Conservation (phyloP, 1,140 invertebrate genomes). For the Drosophila asahinai region DNA sequence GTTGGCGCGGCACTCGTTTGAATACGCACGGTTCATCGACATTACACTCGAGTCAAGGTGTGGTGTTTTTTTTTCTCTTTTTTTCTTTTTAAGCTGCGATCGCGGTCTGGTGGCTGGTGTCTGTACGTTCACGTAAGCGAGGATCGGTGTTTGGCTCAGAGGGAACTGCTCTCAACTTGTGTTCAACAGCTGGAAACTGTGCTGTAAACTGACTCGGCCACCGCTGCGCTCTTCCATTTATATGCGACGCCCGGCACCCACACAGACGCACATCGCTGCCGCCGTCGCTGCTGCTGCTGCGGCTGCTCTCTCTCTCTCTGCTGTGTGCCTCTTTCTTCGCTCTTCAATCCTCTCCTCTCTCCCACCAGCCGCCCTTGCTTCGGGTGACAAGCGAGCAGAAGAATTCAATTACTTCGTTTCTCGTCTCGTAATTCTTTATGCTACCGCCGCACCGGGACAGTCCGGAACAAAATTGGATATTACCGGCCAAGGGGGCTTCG, state of each 20-base stretch:
- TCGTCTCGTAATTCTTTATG: slow-evolving; percentile 47
- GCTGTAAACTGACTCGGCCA: slow-evolving; percentile 60
- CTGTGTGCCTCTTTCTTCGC: slow-evolving; percentile 27
- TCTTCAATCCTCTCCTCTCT: slow-evolving; percentile 28
- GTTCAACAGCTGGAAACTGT: slow-evolving; percentile 82
- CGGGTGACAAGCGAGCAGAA: slow-evolving; percentile 36
- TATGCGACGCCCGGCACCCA: slow-evolving; percentile 42
- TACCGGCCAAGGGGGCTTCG: slow-evolving; percentile 26
- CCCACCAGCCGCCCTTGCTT: slow-evolving; percentile 12
- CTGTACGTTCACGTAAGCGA: slow-evolving; percentile 26
- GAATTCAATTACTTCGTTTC: slow-evolving; percentile 47
- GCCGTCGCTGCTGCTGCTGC: not conserved
- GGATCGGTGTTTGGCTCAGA: slow-evolving; percentile 23
- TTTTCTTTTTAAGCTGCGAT: slow-evolving; percentile 13
- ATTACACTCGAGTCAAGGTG: slow-evolving; percentile 77
- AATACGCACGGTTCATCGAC: slow-evolving; percentile 79
- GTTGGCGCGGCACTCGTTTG: slow-evolving; percentile 66
- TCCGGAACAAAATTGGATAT: slow-evolving; percentile 59
- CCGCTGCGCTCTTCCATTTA: slow-evolving; percentile 69
- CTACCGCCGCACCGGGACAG: slow-evolving; percentile 45
- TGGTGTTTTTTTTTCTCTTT: slow-evolving; percentile 2
- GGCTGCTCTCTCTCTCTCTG: slow-evolving; percentile 8
- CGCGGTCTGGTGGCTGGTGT: slow-evolving; percentile 19
- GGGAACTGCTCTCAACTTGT: slow-evolving; percentile 53
- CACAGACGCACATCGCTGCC: slow-evolving; percentile 8